These are phyloP conservation scores for Nycticorax nycticorax DNA, from an alignment of 2,113 vertebrate genomes.

Conservation along the genomic window DNA sequence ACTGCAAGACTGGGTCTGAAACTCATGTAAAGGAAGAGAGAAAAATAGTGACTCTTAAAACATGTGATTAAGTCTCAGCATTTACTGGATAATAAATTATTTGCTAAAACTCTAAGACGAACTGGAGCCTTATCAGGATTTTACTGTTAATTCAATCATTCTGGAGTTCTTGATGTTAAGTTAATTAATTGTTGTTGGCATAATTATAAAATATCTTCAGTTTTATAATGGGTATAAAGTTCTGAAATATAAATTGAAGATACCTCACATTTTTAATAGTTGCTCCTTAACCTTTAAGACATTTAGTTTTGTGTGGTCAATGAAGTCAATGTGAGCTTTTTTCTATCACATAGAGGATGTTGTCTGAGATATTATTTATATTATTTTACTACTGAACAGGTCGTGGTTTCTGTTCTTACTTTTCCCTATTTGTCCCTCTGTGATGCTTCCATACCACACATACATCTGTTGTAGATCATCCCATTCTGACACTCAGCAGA, in stretches of 20 bases:
- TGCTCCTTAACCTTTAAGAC: constrained; percentile 31
- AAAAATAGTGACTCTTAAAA: neutral
- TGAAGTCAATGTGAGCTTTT: neutral
- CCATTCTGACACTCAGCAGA: neutral
- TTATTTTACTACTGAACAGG: neutral
- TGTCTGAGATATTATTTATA: neutral
- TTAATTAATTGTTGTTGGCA: constrained; percentile 59
- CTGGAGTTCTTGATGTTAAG: constrained; percentile 24
- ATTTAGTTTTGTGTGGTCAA: neutral
- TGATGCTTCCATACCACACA: neutral
- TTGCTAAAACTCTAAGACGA: neutral
- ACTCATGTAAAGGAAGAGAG: neutral
- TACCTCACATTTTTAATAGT: constrained; percentile 38
- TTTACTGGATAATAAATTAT: constrained; percentile 47
- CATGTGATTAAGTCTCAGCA: neutral
- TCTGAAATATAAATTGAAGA: constrained; percentile 61
- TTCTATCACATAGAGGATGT: neutral
- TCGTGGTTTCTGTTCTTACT: neutral
- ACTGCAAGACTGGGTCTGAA: neutral
- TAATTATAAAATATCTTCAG: constrained; percentile 24
- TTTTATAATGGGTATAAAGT: constrained; percentile 56
- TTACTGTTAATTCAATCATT: constrained; percentile 65
- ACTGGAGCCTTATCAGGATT: constrained; percentile 6
- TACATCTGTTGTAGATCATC: fast-evolving
- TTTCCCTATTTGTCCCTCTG: neutral